Evolutionary conservation across 2,113 vertebrate genomes (phyloP).

Genomic region (Girardinichthys multiradiatus): DNA sequence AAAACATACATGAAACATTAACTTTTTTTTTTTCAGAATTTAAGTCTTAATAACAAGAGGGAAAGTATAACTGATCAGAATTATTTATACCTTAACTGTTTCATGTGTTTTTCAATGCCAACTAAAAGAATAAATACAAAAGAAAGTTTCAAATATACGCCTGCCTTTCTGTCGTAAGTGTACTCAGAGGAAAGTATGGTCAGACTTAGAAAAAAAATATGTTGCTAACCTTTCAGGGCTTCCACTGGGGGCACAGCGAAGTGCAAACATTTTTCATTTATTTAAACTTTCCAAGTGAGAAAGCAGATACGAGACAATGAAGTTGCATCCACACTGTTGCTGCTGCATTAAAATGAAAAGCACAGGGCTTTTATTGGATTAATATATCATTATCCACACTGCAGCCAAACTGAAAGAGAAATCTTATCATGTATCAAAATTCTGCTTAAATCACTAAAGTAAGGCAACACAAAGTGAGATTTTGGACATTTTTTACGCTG

Average conservation of each 20-base stretch:
- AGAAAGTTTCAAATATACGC: not conserved
- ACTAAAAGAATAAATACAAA: not conserved
- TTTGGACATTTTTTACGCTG: not conserved
- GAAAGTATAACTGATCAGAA: not conserved
- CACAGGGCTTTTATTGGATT: not conserved
- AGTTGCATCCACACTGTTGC: not conserved
- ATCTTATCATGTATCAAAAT: not conserved
- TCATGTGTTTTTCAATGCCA: not conserved
- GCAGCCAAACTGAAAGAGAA: not conserved
- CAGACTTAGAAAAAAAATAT: not conserved
- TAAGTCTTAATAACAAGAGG: not conserved
- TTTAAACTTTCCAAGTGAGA: not conserved
- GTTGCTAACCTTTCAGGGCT: not conserved
- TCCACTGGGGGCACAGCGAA: not conserved
- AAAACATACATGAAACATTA: not conserved
- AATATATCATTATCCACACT: not conserved
- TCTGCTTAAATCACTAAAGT: not conserved
- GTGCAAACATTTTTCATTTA: not conserved
- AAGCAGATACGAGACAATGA: not conserved
- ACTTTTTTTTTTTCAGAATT: too few relatives aligned
- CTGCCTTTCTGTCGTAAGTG: not conserved
- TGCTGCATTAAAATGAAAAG: not conserved
- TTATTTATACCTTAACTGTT: not conserved
- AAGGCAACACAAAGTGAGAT: not conserved
- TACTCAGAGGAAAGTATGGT: not conserved